Percentiles rank a stretch among this genome's conserved stretches.
Conservation (phyloP, 2,888 invertebrate species). For the Synergus itoensis region DNA sequence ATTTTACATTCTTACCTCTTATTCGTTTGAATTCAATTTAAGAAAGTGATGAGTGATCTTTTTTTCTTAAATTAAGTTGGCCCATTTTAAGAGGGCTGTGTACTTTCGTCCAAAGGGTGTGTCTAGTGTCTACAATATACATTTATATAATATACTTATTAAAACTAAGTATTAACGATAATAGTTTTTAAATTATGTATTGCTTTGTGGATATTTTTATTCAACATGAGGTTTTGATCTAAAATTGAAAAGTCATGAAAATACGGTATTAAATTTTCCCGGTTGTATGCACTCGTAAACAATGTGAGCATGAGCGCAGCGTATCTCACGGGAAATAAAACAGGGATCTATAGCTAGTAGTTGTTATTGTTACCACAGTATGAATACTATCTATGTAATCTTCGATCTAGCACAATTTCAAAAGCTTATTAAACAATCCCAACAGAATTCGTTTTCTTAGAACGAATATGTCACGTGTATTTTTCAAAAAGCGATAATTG, state of each 20-base stretch:
- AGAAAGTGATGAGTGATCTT: not conserved
- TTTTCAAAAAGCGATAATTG: too few species aligned
- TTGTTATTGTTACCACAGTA: not conserved
- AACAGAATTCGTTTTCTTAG: too few species aligned
- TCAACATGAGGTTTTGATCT: not conserved
- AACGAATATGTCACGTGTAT: too few species aligned
- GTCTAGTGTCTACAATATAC: too few species aligned
- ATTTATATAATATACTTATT: too few species aligned
- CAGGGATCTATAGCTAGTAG: not conserved
- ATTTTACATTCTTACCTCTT: not conserved
- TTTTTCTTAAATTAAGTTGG: not conserved
- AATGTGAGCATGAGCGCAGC: slow-evolving; percentile 9
- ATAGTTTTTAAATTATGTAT: not conserved
- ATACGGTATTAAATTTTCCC: slow-evolving; percentile 17
- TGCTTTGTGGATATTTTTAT: not conserved
- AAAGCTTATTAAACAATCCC: too few species aligned
- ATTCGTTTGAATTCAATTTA: not conserved
- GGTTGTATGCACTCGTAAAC: slow-evolving; percentile 4
- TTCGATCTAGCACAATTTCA: too few species aligned
- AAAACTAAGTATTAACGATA: too few species aligned
- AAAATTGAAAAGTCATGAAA: not conserved
- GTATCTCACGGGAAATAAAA: slow-evolving; percentile 37
- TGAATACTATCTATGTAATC: not conserved
- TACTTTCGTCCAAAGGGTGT: too few species aligned
- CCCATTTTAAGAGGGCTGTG: too few species aligned